Percentiles rank a stretch among this genome's conserved stretches.
Conservation (phyloP, 2,888 invertebrate species). For the Acleris cristana region DNA sequence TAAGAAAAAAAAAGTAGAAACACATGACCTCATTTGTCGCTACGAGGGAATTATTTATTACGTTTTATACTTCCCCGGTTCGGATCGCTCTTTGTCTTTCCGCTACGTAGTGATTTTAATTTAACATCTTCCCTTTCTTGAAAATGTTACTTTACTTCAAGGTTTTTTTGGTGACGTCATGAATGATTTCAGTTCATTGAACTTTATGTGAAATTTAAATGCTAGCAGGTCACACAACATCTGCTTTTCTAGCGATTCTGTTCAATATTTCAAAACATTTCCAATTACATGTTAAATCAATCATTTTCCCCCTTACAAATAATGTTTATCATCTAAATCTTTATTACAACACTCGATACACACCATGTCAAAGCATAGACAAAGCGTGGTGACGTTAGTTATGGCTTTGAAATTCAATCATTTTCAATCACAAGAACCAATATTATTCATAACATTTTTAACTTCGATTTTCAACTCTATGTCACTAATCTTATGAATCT, state of each 20-base stretch:
- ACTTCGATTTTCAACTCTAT: constrained; percentile 38
- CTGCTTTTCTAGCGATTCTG: constrained; percentile 1
- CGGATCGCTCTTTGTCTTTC: constrained; percentile 68
- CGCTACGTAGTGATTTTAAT: constrained; percentile 67
- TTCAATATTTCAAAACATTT: constrained; percentile 18
- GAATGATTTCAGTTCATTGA: neutral
- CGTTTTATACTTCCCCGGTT: constrained; percentile 74
- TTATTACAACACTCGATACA: constrained; percentile 44
- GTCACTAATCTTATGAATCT: neutral
- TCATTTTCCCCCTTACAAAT: constrained; percentile 14
- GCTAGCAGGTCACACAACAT: neutral
- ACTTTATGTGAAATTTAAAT: neutral
- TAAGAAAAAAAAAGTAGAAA: constrained; percentile 80
- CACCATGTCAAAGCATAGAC: constrained; percentile 44
- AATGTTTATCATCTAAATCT: constrained; percentile 41
- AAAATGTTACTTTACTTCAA: constrained; percentile 29
- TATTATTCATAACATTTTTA: neutral
- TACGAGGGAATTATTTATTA: constrained; percentile 80
- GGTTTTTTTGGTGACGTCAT: neutral
- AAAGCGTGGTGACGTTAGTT: constrained; percentile 51
- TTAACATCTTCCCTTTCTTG: constrained; percentile 53
- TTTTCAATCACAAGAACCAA: constrained; percentile 49
- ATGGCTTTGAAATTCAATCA: constrained; percentile 62
- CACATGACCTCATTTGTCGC: constrained; percentile 84
- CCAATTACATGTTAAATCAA: constrained; percentile 26